phyloP scores from a whole-genome alignment of 1,140 invertebrate genomes.

The Ericerus pela region DNA sequence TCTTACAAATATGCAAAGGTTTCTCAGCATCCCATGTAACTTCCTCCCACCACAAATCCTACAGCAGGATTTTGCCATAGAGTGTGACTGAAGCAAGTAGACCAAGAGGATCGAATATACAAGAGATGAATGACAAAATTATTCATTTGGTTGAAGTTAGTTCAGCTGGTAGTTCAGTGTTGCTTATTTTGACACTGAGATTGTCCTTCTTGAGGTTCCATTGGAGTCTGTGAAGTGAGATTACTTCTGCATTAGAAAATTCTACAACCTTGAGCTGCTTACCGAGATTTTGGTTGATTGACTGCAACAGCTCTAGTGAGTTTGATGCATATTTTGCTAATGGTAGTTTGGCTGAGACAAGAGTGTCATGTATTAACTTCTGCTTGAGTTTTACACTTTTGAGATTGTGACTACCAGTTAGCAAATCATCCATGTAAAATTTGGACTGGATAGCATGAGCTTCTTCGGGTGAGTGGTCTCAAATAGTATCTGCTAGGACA shows the following conservation, averaged over 20 bases:
- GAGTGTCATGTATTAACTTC: too few species aligned
- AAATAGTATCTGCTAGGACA: background rate
- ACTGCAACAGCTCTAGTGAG: too few species aligned
- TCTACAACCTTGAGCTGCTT: background rate
- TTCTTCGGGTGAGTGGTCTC: background rate
- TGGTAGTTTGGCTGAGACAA: too few species aligned
- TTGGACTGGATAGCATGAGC: too few species aligned
- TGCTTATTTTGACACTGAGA: background rate
- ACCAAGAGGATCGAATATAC: slow-evolving; percentile 24
- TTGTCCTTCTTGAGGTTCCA: background rate
- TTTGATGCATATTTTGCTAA: too few species aligned
- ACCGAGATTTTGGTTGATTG: background rate
- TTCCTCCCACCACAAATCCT: slow-evolving; percentile 15
- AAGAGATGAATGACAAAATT: slow-evolving; percentile 19
- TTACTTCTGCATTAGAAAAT: background rate
- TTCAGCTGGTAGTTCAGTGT: background rate
- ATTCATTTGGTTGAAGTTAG: slow-evolving; percentile 18
- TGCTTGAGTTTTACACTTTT: too few species aligned
- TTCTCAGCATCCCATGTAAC: slow-evolving; percentile 18
- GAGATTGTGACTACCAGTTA: too few species aligned
- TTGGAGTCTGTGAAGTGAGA: background rate
- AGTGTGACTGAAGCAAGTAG: slow-evolving; percentile 21
- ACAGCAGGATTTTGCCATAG: slow-evolving; percentile 4
- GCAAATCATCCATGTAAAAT: too few species aligned
- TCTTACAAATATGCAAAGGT: background rate